phyloP scores from a whole-genome alignment of 1,140 invertebrate species.

The Drosophila varians region DNA sequence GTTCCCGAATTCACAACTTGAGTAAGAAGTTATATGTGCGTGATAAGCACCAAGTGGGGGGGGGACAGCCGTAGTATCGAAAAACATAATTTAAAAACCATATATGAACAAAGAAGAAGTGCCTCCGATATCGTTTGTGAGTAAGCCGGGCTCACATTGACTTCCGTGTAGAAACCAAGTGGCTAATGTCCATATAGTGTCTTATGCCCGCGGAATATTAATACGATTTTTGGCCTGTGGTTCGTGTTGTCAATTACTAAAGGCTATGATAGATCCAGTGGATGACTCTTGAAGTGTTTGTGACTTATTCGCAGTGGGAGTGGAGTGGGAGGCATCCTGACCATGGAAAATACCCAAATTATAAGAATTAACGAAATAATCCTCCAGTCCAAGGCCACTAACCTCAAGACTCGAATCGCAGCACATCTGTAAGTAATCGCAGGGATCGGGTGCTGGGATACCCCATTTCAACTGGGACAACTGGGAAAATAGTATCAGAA shows the following conservation, averaged over 20 bases:
- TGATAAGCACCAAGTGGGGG: no score
- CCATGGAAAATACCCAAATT: conserved; percentile 37
- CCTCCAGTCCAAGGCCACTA: conserved; percentile 18
- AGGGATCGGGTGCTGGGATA: neutral
- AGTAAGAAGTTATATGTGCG: conserved; percentile 5
- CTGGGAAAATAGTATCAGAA: no score
- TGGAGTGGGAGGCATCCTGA: neutral
- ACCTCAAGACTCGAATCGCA: conserved; percentile 16
- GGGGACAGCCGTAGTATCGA: neutral
- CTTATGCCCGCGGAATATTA: conserved; percentile 3
- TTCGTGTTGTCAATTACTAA: no score
- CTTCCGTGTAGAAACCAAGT: conserved; percentile 27
- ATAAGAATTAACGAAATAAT: conserved; percentile 30
- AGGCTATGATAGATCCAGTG: neutral
- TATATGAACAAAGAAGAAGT: conserved; percentile 13
- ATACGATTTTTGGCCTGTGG: conserved; percentile 25
- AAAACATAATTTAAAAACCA: conserved; percentile 6
- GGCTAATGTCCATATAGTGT: no score
- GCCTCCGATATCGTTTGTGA: conserved; percentile 2
- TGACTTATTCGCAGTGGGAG: neutral
- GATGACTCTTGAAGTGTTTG: conserved; percentile 12
- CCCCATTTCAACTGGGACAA: conserved; percentile 20
- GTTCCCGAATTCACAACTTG: neutral
- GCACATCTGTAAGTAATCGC: conserved; percentile 38
- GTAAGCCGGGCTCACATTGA: conserved; percentile 1